Evolutionary conservation across 2,888 invertebrate species (phyloP), one percentile per base, ranked within the genome.

Genomic region (Molorchus minor): DNA sequence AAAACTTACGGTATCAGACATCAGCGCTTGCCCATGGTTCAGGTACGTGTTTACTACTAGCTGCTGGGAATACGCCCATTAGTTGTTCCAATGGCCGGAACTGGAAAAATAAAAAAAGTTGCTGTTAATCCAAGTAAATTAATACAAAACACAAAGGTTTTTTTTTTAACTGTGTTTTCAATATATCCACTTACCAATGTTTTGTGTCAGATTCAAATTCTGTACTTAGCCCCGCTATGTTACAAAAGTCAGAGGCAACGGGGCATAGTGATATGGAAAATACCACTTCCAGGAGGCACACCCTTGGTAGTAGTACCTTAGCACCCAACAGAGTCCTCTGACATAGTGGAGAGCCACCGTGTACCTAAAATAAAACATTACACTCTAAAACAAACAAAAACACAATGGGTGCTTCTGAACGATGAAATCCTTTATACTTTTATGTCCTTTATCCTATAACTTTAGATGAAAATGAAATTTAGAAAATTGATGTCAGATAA

Each of bases 201-300:
- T 87, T 84, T 0, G 98, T 97, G 52, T 88, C 90, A 75, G 84
- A 88, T 77, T 94, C 93, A 80, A 99, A 99, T 77, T 89, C 87
- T 1, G 93, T 93, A 41, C 92, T 90, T 0, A 96, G 83, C 0
- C 93, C 92, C 53, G 88, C 87, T 55, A 99, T 91, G 78, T 96
- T 93, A 59, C 94, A 87, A 82, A 99, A 99, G 84, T 99, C 99
- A 0, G 98, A 98, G 2, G 99, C 99, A 83, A 99, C 4, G 99
- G 99, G 13, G 99, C 98, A 84, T 99, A 99, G 83, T 99, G 99
- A 81, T 96, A 99, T 0, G 99, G 99, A 82, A 96, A 99, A 83
- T 97, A 99, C 99, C 99, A 99, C 82, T 98, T 94, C 99, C 99
- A 99, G 13, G 95, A 96, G 29, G 96, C 94, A 83, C 98, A 99